A percentile compares a stretch with the other conserved stretches of the same genome.
Evolutionary conservation across 2,888 invertebrate genomes (phyloP).

Genomic region (Tipula lateralis): DNA sequence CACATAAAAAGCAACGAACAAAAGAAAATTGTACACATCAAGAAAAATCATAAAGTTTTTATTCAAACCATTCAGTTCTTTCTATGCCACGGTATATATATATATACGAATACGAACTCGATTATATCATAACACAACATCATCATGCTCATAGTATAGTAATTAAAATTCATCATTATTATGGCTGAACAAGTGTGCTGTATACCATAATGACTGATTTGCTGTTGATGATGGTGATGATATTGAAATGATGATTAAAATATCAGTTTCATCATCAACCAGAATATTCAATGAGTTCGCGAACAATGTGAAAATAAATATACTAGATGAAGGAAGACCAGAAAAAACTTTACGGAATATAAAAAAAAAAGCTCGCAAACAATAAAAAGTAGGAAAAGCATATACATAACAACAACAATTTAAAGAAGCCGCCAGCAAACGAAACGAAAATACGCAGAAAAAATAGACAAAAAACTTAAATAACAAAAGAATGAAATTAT

Average conservation of each 20-base stretch:
- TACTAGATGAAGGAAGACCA: not conserved
- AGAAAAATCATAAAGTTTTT: not conserved
- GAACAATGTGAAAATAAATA: not conserved
- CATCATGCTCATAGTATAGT: not conserved
- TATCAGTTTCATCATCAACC: slow-evolving; percentile 4
- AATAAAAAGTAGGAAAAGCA: not conserved
- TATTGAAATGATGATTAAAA: slow-evolving; percentile 19
- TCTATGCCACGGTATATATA: not conserved
- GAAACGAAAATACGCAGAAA: not conserved
- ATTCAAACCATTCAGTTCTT: not conserved
- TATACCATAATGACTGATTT: not conserved
- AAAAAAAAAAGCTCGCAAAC: not conserved
- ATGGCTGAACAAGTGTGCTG: not conserved
- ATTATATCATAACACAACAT: slow-evolving; percentile 7
- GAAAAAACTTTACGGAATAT: not conserved
- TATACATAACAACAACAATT: not conserved
- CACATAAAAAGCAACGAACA: not conserved
- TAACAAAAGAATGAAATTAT: not conserved
- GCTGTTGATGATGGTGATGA: not conserved
- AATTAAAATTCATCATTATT: not conserved
- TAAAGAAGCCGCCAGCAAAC: not conserved
- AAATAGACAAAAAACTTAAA: not conserved
- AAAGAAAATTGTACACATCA: not conserved
- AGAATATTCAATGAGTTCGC: not conserved
- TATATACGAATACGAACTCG: not conserved